Conservation (phyloP, 2,888 invertebrate genomes). For the Brachypalpus laphriformis region DNA sequence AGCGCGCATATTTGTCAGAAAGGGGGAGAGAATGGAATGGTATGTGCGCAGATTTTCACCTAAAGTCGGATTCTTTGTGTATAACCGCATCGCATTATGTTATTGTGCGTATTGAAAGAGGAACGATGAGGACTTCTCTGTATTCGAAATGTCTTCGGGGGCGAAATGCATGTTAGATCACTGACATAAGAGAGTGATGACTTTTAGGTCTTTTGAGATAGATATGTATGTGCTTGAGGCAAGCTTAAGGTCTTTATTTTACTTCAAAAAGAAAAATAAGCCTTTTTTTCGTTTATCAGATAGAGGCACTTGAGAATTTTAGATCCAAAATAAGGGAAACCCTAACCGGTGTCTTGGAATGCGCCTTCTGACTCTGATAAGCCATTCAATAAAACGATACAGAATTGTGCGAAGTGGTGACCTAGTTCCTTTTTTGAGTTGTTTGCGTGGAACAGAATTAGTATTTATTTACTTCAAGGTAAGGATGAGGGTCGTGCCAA, state of each 20-base stretch:
- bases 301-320: not conserved
- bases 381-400: not conserved
- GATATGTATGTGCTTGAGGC: conserved; percentile 35
- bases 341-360: not conserved
- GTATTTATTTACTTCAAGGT: no score
- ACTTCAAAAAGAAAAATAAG: not conserved
- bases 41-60: conserved; percentile 71
- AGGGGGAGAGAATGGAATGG: conserved; percentile 12
- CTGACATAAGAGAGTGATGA: conserved; percentile 58
- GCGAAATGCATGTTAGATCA: conserved; percentile 42
- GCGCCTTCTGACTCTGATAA: not conserved
- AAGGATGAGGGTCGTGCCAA: no score
- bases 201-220: conserved; percentile 50
- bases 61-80: conserved; percentile 66
- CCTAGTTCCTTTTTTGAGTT: not conserved
- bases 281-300: not conserved
- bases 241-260: conserved; percentile 31
- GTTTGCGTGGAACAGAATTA: no score
- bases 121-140: not conserved
- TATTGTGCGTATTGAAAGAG: conserved; percentile 46
- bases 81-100: conserved; percentile 61
- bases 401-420: not conserved
- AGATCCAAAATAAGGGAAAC: not conserved
- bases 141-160: conserved; percentile 14
- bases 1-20: conserved; percentile 18